phyloP scores from a whole-genome alignment of 2,888 invertebrate species.

The Heteropelma amictum region DNA sequence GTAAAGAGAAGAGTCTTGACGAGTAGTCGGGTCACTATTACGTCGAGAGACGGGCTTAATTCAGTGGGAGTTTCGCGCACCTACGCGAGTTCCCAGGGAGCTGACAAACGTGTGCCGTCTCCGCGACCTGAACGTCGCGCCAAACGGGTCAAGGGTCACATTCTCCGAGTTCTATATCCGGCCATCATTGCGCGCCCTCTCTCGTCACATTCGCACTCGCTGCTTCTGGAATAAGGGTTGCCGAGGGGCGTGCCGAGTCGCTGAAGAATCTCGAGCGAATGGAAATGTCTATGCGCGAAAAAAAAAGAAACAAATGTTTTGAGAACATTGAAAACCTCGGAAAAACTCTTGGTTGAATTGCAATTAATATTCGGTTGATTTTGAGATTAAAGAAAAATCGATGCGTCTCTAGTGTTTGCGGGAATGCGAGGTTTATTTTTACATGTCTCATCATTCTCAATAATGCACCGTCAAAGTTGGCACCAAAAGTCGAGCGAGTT shows the following conservation, averaged over 20 bases:
- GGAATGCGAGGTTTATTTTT: no score
- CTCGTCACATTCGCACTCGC: neutral
- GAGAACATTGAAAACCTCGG: neutral
- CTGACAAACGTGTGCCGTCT: slow-evolving; percentile 27
- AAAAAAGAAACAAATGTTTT: slow-evolving; percentile 25
- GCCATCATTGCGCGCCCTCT: no score
- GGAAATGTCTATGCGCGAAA: slow-evolving; percentile 12
- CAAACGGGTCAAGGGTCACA: slow-evolving; percentile 46
- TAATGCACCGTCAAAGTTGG: no score
- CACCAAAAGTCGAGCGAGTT: no score
- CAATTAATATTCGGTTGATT: no score
- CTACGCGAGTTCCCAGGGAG: slow-evolving; percentile 34
- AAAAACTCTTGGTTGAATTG: no score
- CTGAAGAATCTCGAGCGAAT: slow-evolving; percentile 29
- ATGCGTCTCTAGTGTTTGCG: no score
- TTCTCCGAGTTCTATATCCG: slow-evolving; percentile 4
- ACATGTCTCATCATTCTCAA: no score
- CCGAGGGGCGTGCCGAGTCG: slow-evolving; percentile 27
- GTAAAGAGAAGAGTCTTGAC: slow-evolving; percentile 21
- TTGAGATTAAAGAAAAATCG: no score
- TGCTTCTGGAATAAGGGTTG: slow-evolving; percentile 11
- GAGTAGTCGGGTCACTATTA: slow-evolving; percentile 24
- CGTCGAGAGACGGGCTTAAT: slow-evolving; percentile 38
- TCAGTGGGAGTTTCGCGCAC: slow-evolving; percentile 41
- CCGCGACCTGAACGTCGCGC: slow-evolving; percentile 37